Percentiles rank a stretch among this genome's conserved stretches.
phyloP scores from a whole-genome alignment of 2,888 invertebrate genomes.

The Cosmia trapezina region DNA sequence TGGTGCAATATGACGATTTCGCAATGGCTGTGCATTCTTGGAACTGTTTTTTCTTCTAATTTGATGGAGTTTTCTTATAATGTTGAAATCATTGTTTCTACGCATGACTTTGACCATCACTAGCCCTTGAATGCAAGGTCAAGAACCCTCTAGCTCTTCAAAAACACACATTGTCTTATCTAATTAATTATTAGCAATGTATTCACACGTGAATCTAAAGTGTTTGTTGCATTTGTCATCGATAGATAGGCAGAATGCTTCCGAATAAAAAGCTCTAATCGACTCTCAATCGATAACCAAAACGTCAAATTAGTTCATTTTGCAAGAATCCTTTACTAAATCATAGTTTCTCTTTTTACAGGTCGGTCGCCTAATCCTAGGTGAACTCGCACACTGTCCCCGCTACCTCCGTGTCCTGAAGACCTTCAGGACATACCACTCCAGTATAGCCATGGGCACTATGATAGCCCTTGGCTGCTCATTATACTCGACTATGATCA shows the following conservation, averaged over 20 bases:
- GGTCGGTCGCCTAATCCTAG: conserved; percentile 93
- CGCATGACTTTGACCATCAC: neutral
- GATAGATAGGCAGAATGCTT: neutral
- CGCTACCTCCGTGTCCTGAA: conserved; percentile 94
- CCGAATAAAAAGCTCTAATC: neutral
- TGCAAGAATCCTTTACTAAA: conserved; percentile 13
- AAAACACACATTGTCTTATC: conserved; percentile 2
- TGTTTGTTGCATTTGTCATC: conserved; percentile 19
- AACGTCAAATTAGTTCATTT: too few relatives aligned
- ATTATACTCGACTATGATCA: conserved; percentile 86
- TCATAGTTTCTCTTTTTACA: conserved; percentile 71
- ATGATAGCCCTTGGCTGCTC: conserved; percentile 90
- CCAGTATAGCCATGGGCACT: conserved; percentile 95
- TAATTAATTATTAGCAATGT: neutral
- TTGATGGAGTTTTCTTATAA: neutral
- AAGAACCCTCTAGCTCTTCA: neutral
- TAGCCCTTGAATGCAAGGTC: conserved; percentile 1
- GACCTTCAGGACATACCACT: conserved; percentile 94
- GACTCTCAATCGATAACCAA: too few relatives aligned
- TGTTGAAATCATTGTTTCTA: neutral
- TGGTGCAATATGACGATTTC: conserved; percentile 30
- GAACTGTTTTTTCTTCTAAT: conserved; percentile 20
- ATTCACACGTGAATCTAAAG: neutral
- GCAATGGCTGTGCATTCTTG: neutral
- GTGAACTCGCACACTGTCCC: conserved; percentile 93